Evolutionary conservation across 1,140 invertebrate genomes (phyloP).

Genomic region (Fopius arisanus): DNA sequence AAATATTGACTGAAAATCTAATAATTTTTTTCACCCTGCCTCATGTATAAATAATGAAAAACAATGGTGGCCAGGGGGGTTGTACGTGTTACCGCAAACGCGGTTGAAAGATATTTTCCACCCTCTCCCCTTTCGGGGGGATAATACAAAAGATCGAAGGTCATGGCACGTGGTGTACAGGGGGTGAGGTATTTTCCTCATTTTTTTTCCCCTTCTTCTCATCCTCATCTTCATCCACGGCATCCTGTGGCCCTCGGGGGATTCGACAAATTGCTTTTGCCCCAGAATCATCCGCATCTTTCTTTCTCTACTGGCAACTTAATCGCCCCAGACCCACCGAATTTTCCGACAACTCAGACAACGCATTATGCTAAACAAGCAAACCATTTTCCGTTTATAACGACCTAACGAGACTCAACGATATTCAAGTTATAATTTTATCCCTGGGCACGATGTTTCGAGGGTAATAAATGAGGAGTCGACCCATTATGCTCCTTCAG

Average conservation of each 20-base stretch:
- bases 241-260: neutral
- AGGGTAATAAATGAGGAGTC: too few relatives aligned
- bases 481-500: too few relatives aligned
- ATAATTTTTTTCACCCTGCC: too few relatives aligned
- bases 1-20: too few relatives aligned
- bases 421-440: neutral
- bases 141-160: conserved; percentile 8
- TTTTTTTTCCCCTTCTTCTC: neutral
- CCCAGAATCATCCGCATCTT: neutral
- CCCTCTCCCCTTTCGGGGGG: too few relatives aligned
- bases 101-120: neutral
- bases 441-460: too few relatives aligned
- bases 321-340: neutral
- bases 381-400: neutral
- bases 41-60: too few relatives aligned
- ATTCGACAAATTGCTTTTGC: conserved; percentile 13
- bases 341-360: neutral
- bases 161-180: neutral
- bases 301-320: neutral
- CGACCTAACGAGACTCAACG: neutral
- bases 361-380: conserved; percentile 1
- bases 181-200: neutral
- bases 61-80: too few relatives aligned
- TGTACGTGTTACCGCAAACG: neutral
- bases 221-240: neutral